A percentile compares a stretch with the other conserved stretches of the same genome.
These are phyloP conservation scores for Spheniscus humboldti DNA, from an alignment of 2,797 vertebrate species.

Conservation along the genomic window DNA sequence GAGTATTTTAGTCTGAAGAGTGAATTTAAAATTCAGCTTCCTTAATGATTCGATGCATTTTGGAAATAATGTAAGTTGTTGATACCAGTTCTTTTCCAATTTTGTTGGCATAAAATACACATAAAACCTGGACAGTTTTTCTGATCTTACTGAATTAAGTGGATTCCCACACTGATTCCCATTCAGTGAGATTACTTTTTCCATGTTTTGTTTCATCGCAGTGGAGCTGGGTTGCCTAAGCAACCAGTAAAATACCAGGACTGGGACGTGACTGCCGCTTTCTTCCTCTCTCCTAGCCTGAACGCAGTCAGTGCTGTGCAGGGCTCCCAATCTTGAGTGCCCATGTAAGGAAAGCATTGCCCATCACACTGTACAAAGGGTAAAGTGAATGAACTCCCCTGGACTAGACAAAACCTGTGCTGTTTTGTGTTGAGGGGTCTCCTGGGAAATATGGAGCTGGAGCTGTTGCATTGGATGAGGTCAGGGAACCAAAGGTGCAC, in stretches of 20 bases:
- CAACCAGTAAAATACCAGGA: conserved; percentile 68
- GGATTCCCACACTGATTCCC: conserved; percentile 23
- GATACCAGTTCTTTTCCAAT: neutral
- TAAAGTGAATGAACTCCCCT: neutral
- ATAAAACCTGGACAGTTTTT: neutral
- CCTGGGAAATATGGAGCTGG: neutral
- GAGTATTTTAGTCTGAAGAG: neutral
- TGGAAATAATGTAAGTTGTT: neutral
- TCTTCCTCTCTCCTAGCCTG: conserved; percentile 43
- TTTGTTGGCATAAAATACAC: neutral
- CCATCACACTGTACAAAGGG: neutral
- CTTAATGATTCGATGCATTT: neutral
- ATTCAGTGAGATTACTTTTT: conserved; percentile 36
- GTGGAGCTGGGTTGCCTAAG: conserved; percentile 82
- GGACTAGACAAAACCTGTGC: neutral
- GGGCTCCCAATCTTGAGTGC: neutral
- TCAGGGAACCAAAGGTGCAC: neutral
- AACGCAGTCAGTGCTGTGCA: neutral
- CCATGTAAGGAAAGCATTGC: neutral
- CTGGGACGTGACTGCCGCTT: conserved; percentile 21
- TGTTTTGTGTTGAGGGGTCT: neutral
- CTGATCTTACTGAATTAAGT: neutral
- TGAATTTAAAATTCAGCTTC: neutral
- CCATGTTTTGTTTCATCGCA: conserved; percentile 70
- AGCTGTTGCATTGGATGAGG: neutral